Evolutionary conservation across 1,140 invertebrate species (phyloP).

Genomic region (Nasonia giraulti): DNA sequence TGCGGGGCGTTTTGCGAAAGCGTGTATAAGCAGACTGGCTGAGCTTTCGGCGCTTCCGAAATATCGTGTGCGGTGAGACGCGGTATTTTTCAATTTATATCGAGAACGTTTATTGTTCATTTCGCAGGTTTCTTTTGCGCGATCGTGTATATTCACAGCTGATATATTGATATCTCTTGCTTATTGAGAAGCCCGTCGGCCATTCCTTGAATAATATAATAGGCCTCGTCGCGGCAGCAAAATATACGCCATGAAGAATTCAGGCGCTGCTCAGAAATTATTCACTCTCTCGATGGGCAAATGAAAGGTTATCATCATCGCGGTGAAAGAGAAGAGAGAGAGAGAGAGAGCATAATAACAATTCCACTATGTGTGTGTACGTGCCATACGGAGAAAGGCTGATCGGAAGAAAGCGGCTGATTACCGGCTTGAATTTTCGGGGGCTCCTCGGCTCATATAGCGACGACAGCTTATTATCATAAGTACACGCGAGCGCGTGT

Average conservation of each 20-base stretch:
- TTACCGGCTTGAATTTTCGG: constrained; percentile 6
- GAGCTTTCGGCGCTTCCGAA: constrained; percentile 30
- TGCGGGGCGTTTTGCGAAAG: neutral
- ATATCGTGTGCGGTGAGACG: no score
- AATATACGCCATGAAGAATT: neutral
- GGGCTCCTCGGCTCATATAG: neutral
- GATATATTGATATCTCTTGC: no score
- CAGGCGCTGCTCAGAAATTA: neutral
- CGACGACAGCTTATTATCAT: neutral
- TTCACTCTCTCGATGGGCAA: neutral
- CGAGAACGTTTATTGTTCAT: neutral
- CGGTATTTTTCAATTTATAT: no score
- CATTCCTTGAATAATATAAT: neutral
- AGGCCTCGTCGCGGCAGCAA: neutral
- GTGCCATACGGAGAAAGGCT: neutral
- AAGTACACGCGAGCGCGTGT: neutral
- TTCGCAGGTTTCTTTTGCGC: no score
- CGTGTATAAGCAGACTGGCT: neutral
- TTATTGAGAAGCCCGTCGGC: neutral
- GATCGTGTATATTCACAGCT: no score
- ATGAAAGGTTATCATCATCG: neutral
- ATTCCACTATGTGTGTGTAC: no score
- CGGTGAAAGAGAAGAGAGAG: neutral
- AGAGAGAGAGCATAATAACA: no score
- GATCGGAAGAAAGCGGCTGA: neutral